A percentile compares a stretch with the other conserved stretches of the same genome.
Conservation (phyloP, 2,888 invertebrate genomes). For the Limnephilus rhombicus region DNA sequence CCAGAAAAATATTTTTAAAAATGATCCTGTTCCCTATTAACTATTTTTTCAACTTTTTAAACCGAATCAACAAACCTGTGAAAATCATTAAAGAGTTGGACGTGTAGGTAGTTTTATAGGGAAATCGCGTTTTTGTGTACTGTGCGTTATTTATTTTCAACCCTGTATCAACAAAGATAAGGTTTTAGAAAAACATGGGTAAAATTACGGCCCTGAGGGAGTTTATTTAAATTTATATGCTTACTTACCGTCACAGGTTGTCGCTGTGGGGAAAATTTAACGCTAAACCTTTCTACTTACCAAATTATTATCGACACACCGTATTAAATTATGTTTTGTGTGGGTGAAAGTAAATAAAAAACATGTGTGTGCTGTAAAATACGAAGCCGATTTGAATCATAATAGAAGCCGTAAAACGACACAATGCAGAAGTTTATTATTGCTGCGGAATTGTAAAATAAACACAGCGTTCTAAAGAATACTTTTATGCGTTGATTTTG, state of each 20-base stretch:
- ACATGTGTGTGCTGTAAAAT: not conserved
- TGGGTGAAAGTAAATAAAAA: not conserved
- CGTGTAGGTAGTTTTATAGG: not conserved
- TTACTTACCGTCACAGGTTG: constrained; percentile 40
- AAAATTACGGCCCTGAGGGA: constrained; percentile 36
- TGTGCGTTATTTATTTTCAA: not conserved
- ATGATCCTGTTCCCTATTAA: not conserved
- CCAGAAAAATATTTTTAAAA: not conserved
- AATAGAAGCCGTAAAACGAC: not conserved
- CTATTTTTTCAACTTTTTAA: not conserved
- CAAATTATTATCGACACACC: not conserved
- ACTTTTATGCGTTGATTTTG: no score
- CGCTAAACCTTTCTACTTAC: not conserved
- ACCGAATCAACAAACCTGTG: constrained; percentile 21
- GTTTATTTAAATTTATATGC: constrained; percentile 47
- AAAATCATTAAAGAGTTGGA: constrained; percentile 30
- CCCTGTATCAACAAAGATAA: constrained; percentile 43
- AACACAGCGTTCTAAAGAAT: not conserved
- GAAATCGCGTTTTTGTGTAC: constrained; percentile 5
- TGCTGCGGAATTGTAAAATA: not conserved
- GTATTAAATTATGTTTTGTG: not conserved
- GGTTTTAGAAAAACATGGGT: constrained; percentile 22
- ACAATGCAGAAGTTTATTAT: not conserved
- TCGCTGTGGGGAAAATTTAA: not conserved
- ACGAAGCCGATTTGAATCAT: not conserved